These are phyloP conservation scores for Chrysolina americana DNA, from an alignment of 2,888 invertebrate genomes.

Conservation along the genomic window DNA sequence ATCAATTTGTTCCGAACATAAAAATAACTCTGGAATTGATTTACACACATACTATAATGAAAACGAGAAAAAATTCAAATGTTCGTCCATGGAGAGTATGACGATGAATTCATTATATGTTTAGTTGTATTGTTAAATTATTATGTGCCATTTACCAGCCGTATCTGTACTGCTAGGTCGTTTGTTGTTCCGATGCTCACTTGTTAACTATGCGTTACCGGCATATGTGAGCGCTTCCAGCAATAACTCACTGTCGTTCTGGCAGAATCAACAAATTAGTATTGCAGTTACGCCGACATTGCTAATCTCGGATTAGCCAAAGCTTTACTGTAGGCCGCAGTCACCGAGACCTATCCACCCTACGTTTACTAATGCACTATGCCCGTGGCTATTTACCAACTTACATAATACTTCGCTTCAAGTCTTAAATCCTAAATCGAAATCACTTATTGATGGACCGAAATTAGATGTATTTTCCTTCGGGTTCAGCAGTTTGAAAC, in stretches of 20 bases:
- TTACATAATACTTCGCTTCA: conserved; percentile 49
- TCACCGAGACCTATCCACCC: conserved; percentile 61
- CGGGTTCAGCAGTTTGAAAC: background rate
- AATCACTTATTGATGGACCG: background rate
- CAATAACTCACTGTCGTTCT: conserved; percentile 70
- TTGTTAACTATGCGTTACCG: conserved; percentile 58
- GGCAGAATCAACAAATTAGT: conserved; percentile 71
- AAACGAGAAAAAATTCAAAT: conserved; percentile 31
- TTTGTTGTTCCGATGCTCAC: conserved; percentile 55
- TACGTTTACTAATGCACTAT: conserved; percentile 53
- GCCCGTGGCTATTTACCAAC: conserved; percentile 51
- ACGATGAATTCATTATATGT: conserved; percentile 28
- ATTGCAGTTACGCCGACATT: conserved; percentile 70
- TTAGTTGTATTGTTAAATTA: conserved; percentile 40
- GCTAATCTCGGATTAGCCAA: conserved; percentile 69
- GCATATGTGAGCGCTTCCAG: conserved; percentile 61
- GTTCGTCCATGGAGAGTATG: conserved; percentile 4
- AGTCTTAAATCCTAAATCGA: conserved; percentile 7
- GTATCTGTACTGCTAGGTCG: conserved; percentile 50
- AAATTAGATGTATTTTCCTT: background rate
- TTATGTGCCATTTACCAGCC: conserved; percentile 43
- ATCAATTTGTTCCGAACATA: no score
- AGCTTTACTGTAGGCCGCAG: conserved; percentile 67
- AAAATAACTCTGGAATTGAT: no score
- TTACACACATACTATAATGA: no score